Conservation (phyloP, 2,797 vertebrate genomes). For the Molossus alvarezi region DNA sequence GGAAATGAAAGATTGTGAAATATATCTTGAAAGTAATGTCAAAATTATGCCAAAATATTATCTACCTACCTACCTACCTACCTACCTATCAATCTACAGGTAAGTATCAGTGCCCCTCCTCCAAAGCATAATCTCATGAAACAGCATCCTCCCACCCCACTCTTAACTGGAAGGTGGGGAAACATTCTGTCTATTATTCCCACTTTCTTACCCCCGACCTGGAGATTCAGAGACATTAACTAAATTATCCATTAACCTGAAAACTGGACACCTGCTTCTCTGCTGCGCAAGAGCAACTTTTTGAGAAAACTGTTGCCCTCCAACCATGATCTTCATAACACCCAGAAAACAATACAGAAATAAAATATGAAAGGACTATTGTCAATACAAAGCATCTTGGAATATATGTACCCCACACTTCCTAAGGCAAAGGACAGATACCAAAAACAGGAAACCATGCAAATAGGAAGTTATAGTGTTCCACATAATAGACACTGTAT, state of each 20-base stretch:
- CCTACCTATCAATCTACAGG: not conserved
- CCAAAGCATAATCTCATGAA: not conserved
- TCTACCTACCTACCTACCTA: not conserved
- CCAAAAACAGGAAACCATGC: not conserved
- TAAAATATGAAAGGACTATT: not conserved
- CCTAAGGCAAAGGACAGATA: not conserved
- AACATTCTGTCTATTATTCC: not conserved
- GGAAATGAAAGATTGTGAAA: not conserved
- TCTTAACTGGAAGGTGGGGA: not conserved
- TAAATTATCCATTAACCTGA: slow-evolving; percentile 22
- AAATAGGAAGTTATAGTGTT: not conserved
- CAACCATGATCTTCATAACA: not conserved
- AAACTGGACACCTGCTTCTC: not conserved
- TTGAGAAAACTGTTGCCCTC: not conserved
- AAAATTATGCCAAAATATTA: slow-evolving; percentile 35
- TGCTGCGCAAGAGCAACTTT: not conserved
- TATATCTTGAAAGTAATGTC: not conserved
- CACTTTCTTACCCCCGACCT: not conserved
- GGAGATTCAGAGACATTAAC: not conserved
- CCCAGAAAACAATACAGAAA: not conserved
- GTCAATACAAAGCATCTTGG: not conserved
- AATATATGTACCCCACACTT: not conserved
- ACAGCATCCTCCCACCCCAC: not conserved
- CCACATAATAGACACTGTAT: not conserved
- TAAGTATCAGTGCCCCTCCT: too few relatives aligned